Base-by-base conservation (phyloP, 2,797 vertebrate species). In the Dipus sagitta region DNA sequence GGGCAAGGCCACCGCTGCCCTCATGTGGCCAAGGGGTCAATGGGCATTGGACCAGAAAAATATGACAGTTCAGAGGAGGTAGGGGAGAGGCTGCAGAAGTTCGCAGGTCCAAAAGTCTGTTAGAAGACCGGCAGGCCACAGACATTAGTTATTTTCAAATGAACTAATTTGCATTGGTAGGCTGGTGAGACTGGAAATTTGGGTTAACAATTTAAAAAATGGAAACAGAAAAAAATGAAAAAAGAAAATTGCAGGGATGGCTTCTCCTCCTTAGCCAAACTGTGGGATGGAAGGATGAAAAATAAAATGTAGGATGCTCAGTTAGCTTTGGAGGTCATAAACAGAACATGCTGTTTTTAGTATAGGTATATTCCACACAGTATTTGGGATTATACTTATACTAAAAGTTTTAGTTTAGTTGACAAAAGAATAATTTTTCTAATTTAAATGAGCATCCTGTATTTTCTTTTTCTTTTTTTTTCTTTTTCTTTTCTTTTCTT, bases 161-260 rank as follows among this genome's bases (percentile, higher is more conserved):
- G 54, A 76, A 62, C n/a, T 78, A 21, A 52, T 93, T 77, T 65
- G 78, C 70, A 47, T 71, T 8, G 52, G 62, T 52, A 75, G 85
- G 23, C 78, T 81, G 68, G 62, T 30, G 2, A 77, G 62, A 42
- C 54, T 54, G 65, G 62, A 94, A 60, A 64, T 83, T 71, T 42
- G 47, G 71, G 65, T 79, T 90, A 92, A 89, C 75, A 47, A 76
- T 67, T 70, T 67, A 58, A 82, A 65, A 88, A 85, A 42, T 62
- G 12, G 65, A 88, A 83, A 78, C 30, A 20, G 42, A 94, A 85
- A 90, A 85, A 90, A 77, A 76, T 9, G 26, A 75, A 28, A 84
- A 92, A 71, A 78, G 62, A 84, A 58, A 75, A 72, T 28, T 18
- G 34, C 5, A 80, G 24, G 26, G 72, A 65, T 28, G 54, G 42